Base-by-base conservation (phyloP, 2,888 invertebrate genomes). In the Perizoma affinitatum region DNA sequence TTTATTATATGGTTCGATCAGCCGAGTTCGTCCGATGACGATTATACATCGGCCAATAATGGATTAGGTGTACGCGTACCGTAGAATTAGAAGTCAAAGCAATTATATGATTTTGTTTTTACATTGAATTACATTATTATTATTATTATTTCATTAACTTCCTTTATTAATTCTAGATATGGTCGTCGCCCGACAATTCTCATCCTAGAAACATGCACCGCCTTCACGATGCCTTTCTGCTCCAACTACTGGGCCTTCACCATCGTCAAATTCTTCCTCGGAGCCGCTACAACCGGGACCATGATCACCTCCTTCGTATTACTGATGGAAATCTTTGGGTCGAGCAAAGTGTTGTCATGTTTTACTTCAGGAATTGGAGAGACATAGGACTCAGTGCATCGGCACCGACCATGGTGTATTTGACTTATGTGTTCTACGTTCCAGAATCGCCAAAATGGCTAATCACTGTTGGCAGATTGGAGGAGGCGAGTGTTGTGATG, bases 381-480 rank as follows among this genome's bases (percentile, higher is more conserved):
- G 86, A 84, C 70, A 93, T 94, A 53, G 94, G 95, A 72, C 80
- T 95, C 40, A 92, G 93, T 0, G 82, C 95, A 38, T 94, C 94
- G 0, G 73, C 94, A n/a, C 94, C 93, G 0, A 90, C 89, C 6
- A 66, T 92, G 6, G 65, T 95, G 36, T 90, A 95, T 57, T 83
- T 95, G 42, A 79, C 91, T 0, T 95, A 95, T 66, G 93, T 94
- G 71, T 95, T 95, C 90, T 73, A 95, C 8, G 81, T 96, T 41
- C 95, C 96, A 0, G 96, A 96, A 81, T 96, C 96, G 0, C 96
- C 96, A 0, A 93, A 96, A 51, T 96, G 96, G 96, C 86, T 96
- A 33, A 87, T 96, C 40, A 94, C 95, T 1, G 93, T 94, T 7
- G 96, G 95, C 0, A 90, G 90, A 54, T 82, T 94, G 54, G 94